Percentiles rank a stretch among this genome's conserved stretches.
Evolutionary conservation across 92 coral and sea anemone species (phyloP).

Genomic region (Umimayanthus kanabou): DNA sequence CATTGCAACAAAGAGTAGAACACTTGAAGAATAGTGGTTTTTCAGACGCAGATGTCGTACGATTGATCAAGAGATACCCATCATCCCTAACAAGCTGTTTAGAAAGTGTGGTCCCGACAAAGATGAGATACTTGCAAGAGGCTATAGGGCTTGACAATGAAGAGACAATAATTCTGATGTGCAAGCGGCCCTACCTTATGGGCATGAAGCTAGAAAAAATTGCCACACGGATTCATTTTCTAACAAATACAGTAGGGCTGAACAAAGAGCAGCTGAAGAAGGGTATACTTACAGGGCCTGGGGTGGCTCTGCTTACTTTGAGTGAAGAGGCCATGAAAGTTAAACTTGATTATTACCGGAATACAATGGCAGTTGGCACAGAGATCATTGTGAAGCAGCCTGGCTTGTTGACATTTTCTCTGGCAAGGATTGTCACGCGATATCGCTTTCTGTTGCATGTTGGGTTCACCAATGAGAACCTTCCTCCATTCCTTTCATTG

Average conservation of each 20-base stretch:
- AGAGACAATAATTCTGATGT: slow-evolving; percentile 40
- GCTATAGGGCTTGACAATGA: slow-evolving; percentile 35
- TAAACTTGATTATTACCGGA: slow-evolving; percentile 34
- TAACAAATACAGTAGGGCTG: slow-evolving; percentile 12
- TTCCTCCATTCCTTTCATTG: slow-evolving; percentile 17
- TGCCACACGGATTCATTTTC: slow-evolving; percentile 29
- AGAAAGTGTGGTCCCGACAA: slow-evolving; percentile 35
- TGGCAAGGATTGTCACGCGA: slow-evolving; percentile 26
- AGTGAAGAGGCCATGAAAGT: slow-evolving; percentile 16
- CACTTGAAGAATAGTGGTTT: slow-evolving; percentile 29
- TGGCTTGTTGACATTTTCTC: slow-evolving; percentile 34
- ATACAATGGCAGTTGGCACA: slow-evolving; percentile 23
- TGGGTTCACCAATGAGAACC: slow-evolving; percentile 6
- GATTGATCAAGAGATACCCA: slow-evolving; percentile 35
- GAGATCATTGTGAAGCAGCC: slow-evolving; percentile 24
- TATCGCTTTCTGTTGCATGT: slow-evolving; percentile 28
- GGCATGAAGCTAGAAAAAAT: slow-evolving; percentile 42
- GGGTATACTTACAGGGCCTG: slow-evolving; percentile 32
- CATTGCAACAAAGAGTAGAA: slow-evolving; percentile 26
- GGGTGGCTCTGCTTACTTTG: slow-evolving; percentile 33
- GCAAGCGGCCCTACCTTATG: slow-evolving; percentile 42
- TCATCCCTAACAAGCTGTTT: slow-evolving; percentile 39
- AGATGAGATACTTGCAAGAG: slow-evolving; percentile 35
- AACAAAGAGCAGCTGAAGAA: slow-evolving; percentile 30
- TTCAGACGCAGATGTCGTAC: slow-evolving; percentile 21